Evolutionary conservation across 2,888 invertebrate genomes (phyloP).

Genomic region (Petrolisthes cinctipes): DNA sequence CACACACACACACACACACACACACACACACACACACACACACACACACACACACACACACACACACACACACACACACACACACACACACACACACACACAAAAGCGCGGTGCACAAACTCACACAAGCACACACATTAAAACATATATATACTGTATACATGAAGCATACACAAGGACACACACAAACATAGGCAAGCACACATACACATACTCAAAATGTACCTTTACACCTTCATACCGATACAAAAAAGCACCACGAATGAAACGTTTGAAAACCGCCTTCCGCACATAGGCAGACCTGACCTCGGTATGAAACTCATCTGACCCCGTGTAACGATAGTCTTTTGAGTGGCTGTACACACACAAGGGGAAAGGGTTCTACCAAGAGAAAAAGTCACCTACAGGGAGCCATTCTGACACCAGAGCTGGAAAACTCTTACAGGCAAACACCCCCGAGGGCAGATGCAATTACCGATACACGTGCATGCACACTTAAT

Average conservation of each 20-base stretch:
- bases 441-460: no score
- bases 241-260: not conserved
- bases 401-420: no score
- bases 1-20: slow-evolving; percentile 1
- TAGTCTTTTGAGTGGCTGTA: no score
- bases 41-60: slow-evolving; percentile 1
- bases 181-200: not conserved
- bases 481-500: not conserved
- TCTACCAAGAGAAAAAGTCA: no score
- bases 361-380: no score
- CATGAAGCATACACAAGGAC: not conserved
- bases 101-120: not conserved
- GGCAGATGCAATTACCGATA: not conserved
- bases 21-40: slow-evolving; percentile 1
- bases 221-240: not conserved
- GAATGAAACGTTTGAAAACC: not conserved
- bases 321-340: no score
- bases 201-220: not conserved
- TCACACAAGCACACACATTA: not conserved
- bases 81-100: not conserved
- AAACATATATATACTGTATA: no score
- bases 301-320: not conserved
- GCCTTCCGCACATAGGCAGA: not conserved
- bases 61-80: not conserved
- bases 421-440: no score